These are phyloP conservation scores for Telmatherina bonti DNA, from an alignment of 2,797 vertebrate species.

Conservation along the genomic window DNA sequence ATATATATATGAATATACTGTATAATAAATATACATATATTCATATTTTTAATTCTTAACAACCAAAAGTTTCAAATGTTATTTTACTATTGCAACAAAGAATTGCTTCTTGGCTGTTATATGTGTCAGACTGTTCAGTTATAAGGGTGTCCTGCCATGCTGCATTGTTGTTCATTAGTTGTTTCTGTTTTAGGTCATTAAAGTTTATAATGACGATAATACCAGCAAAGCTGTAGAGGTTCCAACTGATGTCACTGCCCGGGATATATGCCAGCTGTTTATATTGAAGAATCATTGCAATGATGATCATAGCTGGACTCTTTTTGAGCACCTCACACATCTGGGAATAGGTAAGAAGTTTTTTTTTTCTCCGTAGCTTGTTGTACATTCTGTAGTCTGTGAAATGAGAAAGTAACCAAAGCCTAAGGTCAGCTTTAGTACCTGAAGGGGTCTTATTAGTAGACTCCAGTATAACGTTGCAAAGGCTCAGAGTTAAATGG, in stretches of 20 bases:
- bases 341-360: constrained; percentile 89
- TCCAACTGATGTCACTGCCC: constrained; percentile 91
- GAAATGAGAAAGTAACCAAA: not conserved
- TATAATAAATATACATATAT: too few species aligned
- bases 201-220: constrained; percentile 96
- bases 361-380: not conserved
- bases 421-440: not conserved
- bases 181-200: constrained; percentile 89
- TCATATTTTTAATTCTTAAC: too few species aligned
- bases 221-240: constrained; percentile 94
- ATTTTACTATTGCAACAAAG: constrained; percentile 1
- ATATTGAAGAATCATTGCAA: constrained; percentile 94
- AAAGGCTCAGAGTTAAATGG: not conserved
- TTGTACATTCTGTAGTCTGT: not conserved
- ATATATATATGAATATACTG: too few species aligned
- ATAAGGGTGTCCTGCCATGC: not conserved
- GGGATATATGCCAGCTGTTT: constrained; percentile 94
- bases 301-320: constrained; percentile 97
- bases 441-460: not conserved
- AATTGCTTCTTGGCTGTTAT: not conserved
- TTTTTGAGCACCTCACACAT: constrained; percentile 91
- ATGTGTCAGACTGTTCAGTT: constrained; percentile 31
- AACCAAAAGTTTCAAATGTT: not conserved
- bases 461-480: not conserved
- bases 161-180: constrained; percentile 1